phyloP scores from a whole-genome alignment of 2,797 vertebrate genomes.

The Crocodylus rhombifer region DNA sequence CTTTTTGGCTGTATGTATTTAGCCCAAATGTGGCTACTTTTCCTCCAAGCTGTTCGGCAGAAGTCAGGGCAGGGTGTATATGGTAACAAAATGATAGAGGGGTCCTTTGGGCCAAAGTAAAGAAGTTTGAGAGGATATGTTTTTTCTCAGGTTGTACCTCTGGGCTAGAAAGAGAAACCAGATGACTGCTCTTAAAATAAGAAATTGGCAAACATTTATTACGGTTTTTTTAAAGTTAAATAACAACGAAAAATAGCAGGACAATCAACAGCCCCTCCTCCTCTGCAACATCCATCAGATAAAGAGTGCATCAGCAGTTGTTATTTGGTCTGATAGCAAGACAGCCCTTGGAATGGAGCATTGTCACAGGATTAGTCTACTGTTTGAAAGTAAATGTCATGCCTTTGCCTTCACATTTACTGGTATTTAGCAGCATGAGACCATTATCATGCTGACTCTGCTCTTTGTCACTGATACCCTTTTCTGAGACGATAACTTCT shows the following conservation, averaged over 20 bases:
- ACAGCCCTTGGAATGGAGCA: conserved; percentile 35
- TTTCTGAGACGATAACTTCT: conserved; percentile 40
- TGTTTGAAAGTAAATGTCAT: conserved; percentile 56
- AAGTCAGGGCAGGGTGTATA: too few relatives aligned
- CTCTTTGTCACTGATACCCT: conserved; percentile 36
- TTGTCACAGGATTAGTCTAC: conserved; percentile 53
- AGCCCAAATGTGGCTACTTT: too few relatives aligned
- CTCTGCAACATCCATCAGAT: not conserved
- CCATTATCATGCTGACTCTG: conserved; percentile 51
- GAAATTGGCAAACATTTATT: conserved; percentile 2
- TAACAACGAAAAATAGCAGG: not conserved
- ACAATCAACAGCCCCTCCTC: conserved; percentile 8
- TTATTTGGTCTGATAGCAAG: conserved; percentile 15
- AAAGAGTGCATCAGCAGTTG: conserved; percentile 20
- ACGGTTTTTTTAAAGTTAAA: not conserved
- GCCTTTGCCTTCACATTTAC: conserved; percentile 13
- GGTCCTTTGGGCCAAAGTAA: too few relatives aligned
- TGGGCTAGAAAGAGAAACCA: not conserved
- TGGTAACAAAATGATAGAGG: too few relatives aligned
- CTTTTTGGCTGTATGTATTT: too few relatives aligned
- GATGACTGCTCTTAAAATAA: not conserved
- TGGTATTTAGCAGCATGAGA: conserved; percentile 36
- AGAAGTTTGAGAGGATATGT: too few relatives aligned
- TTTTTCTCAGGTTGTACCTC: not conserved
- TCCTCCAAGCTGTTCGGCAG: too few relatives aligned